Evolutionary conservation across 2,797 vertebrate species (phyloP), one percentile per base, ranked within the genome.

Genomic region (Brotula barbata): DNA sequence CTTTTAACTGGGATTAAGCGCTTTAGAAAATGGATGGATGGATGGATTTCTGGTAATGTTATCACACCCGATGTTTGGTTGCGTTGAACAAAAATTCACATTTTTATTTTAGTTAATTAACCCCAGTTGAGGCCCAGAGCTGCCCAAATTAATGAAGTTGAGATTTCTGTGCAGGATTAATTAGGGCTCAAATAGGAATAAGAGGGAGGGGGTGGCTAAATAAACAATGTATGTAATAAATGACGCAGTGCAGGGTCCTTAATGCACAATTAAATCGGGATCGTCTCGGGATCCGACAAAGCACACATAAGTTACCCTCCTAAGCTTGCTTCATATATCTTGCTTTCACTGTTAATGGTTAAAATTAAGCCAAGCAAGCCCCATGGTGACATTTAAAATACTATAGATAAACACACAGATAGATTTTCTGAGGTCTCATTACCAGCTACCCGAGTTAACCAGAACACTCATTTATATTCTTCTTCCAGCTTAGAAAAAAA

Each of bases 241-340:
- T 95, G 91, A 90, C 62, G 87, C 65, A 88, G 81, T 84, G 90
- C 88, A 89, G 90, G 87, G 90, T 92, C 87, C 94, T 95, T 94
- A 95, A 94, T 89, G 89, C 90, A 91, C 91, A 94, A 92, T 94
- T 94, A 94, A 93, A 94, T 91, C 90, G 83, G 78, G 90, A 89
- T 89, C 90, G 88, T 93, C 89, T 86, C 76, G 90, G 82, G 87
- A 89, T 80, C 77, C 63, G 73, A 73, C 89, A 92, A 93, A 91
- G 90, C 85, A 91, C 90, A 93, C 88, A 92, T 90, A 91, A 89
- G 89, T 85, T 90, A 76, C 85, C 88, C 89, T 89, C 87, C 86
- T 87, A 92, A 89, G 85, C 85, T 87, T 67, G 82, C 75, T 73
- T 78, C 91, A 93, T 94, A 90, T 69, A 93, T 93, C 87, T 93